Conservation (phyloP, 2,888 invertebrate species). For the Drosophila helvetica region DNA sequence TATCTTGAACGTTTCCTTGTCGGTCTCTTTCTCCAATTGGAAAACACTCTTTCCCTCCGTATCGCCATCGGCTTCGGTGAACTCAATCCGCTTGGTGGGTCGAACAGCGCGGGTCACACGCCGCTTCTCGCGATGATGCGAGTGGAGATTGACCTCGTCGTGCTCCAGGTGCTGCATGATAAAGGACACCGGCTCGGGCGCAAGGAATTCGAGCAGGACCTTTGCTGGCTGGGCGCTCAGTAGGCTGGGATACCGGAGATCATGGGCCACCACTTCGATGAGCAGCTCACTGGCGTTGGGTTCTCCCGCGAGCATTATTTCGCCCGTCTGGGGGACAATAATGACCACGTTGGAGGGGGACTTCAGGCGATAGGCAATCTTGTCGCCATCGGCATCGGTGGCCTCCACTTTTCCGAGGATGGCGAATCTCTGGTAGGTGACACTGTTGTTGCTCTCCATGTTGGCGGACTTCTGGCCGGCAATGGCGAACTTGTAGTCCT, state of each 20-base stretch:
- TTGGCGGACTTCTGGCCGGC: constrained; percentile 87
- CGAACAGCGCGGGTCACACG: constrained; percentile 95
- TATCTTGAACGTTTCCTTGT: constrained; percentile 96
- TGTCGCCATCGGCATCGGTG: constrained; percentile 95
- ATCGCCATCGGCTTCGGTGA: constrained; percentile 95
- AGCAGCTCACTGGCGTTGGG: constrained; percentile 87
- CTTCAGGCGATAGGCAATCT: constrained; percentile 93
- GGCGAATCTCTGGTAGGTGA: constrained; percentile 90
- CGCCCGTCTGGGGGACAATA: constrained; percentile 96
- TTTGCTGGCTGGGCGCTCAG: constrained; percentile 89
- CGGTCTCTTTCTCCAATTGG: constrained; percentile 95
- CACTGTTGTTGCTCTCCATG: constrained; percentile 86
- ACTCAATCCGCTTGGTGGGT: constrained; percentile 96
- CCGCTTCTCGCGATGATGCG: constrained; percentile 89
- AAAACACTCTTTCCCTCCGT: constrained; percentile 94
- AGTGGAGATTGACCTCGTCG: constrained; percentile 84
- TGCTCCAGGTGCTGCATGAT: constrained; percentile 86
- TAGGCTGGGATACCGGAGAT: constrained; percentile 90
- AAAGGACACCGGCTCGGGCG: constrained; percentile 86
- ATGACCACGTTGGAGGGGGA: constrained; percentile 93
- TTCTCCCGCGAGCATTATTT: constrained; percentile 92
- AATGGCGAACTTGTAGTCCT: constrained; percentile 90
- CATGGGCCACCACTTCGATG: constrained; percentile 92
- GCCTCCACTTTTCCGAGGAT: constrained; percentile 94
- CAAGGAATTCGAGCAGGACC: constrained; percentile 90